Evolutionary conservation across 2,888 invertebrate genomes (phyloP).

Genomic region (Lasioglossum lativentre): DNA sequence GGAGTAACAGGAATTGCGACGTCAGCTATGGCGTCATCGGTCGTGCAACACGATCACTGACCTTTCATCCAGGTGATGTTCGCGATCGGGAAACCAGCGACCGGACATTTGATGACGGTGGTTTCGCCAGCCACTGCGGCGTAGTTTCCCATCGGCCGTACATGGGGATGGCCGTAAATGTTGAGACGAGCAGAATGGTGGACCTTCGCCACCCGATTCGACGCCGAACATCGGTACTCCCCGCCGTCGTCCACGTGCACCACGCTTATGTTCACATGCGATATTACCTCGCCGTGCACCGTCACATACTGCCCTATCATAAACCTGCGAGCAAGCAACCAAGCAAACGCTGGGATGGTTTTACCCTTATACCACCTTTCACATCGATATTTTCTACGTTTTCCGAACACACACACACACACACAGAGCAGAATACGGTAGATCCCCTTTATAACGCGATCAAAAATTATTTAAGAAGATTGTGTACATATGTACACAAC

Average conservation of each 20-base stretch:
- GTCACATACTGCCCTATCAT: conserved; percentile 96
- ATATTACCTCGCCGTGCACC: conserved; percentile 96
- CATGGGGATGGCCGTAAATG: conserved; percentile 94
- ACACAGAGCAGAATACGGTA: background rate
- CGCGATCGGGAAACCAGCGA: conserved; percentile 95
- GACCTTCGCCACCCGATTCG: conserved; percentile 92
- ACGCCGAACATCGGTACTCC: conserved; percentile 94
- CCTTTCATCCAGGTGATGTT: conserved; percentile 96
- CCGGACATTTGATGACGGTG: conserved; percentile 94
- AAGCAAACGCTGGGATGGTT: background rate
- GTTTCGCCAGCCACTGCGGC: conserved; percentile 94
- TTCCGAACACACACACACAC: too few relatives aligned
- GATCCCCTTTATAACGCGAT: background rate
- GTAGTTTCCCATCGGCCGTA: conserved; percentile 94
- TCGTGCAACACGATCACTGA: conserved; percentile 82
- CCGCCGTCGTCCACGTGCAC: conserved; percentile 96
- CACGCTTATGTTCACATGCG: conserved; percentile 95
- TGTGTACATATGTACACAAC: too few relatives aligned
- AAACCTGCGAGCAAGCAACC: conserved; percentile 87
- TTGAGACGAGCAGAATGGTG: conserved; percentile 94
- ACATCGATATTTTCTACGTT: background rate
- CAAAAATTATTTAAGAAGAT: background rate
- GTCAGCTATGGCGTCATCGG: conserved; percentile 20
- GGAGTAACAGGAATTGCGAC: background rate
- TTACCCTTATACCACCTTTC: background rate